Percentiles rank a stretch among this genome's conserved stretches.
These are phyloP conservation scores for Pseudomyrmex cubaensis DNA, from an alignment of 1,140 invertebrate genomes.

Conservation along the genomic window DNA sequence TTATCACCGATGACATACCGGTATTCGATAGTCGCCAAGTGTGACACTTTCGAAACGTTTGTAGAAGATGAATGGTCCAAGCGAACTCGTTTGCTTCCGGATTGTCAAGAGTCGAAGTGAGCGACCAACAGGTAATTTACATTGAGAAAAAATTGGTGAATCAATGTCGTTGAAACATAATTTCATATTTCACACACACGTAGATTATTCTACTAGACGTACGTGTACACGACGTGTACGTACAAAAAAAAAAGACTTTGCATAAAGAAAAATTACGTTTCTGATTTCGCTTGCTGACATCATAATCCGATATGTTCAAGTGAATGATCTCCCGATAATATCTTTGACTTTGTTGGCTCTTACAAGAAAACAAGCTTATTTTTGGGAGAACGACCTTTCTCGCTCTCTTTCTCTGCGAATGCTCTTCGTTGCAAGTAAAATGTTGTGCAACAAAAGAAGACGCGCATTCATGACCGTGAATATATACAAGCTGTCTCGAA, in stretches of 20 bases:
- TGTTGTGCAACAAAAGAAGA: neutral
- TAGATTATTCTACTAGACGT: neutral
- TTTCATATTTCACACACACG: too few relatives aligned
- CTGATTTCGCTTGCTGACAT: neutral
- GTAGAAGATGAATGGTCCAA: conserved; percentile 26
- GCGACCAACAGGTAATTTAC: neutral
- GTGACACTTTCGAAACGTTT: conserved; percentile 58
- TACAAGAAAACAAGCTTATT: neutral
- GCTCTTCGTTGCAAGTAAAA: neutral
- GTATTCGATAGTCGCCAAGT: conserved; percentile 43
- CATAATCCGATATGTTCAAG: neutral
- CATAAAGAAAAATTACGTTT: neutral
- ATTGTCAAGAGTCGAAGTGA: conserved; percentile 8
- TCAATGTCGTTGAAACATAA: too few relatives aligned
- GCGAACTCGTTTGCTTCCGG: neutral
- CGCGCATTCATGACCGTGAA: too few relatives aligned
- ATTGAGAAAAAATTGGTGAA: neutral
- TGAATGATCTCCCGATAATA: neutral
- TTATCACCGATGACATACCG: conserved; percentile 42
- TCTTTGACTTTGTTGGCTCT: neutral
- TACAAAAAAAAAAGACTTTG: neutral
- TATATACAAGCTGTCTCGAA: too few relatives aligned
- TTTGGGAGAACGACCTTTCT: too few relatives aligned
- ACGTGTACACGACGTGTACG: too few relatives aligned
- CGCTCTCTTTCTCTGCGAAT: too few relatives aligned